Base-by-base conservation (phyloP, 2,113 vertebrate species). In the Cromileptes altivelis region DNA sequence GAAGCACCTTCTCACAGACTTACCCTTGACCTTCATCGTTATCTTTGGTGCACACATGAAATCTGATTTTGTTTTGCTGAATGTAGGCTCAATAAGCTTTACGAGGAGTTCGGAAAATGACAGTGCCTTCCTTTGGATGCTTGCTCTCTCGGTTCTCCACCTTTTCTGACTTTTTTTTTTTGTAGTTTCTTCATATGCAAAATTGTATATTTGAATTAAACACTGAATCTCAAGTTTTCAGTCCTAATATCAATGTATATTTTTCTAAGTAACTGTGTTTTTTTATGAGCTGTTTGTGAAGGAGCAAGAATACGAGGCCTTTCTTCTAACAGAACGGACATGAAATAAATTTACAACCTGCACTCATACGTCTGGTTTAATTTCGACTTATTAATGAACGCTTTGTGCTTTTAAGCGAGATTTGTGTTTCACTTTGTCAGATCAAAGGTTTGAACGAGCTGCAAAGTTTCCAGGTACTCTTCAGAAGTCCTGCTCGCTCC, bases 161-260 rank as follows among this genome's bases (percentile, higher is more conserved):
- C 60, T 71, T 88, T 88, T 90, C 83, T 91, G 90, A 85, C 79
- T 55, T 79, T 67, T 87, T 75, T 37, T 85, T 73, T 90, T 83
- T 91, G 75, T 91, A 92, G 89, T 91, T 93, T 91, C 85, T 81
- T 91, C 81, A 91, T 91, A 92, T 92, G 90, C 91, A 95, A 45
- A 93, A 93, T 82, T 94, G 89, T 94, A 92, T 94, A 93, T 95
- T 94, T 93, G 90, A 94, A 94, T 91, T 91, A 80, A 93, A 95
- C 92, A 93, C 93, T 92, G 93, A 94, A 93, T 92, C 81, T 90
- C 73, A 82, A 89, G 84, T 85, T 92, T 90, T 89, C 85, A 91
- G 90, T 94, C 88, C 91, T 93, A 92, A 94, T 92, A 92, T 85
- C 90, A 91, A 82, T 90, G 89, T 95, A 93, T 95, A 94, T 95